Conservation (phyloP, 1,140 invertebrate species). For the Maniola jurtina region DNA sequence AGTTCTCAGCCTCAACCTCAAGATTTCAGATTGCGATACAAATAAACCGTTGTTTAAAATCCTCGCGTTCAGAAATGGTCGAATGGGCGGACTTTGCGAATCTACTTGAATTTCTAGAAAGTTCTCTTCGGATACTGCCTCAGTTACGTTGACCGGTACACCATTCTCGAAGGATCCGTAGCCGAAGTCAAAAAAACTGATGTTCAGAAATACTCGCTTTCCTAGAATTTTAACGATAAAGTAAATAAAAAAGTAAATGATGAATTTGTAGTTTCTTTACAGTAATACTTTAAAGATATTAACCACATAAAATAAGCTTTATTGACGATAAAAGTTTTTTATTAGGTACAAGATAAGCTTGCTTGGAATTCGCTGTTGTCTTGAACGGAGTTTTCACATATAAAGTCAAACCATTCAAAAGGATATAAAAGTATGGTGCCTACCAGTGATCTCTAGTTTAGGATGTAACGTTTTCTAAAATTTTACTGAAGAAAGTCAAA, state of each 20-base stretch:
- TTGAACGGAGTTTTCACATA: too few relatives aligned
- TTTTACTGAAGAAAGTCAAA: too few relatives aligned
- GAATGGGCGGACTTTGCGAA: constrained; percentile 62
- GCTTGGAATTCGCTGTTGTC: too few relatives aligned
- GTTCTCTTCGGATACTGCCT: constrained; percentile 61
- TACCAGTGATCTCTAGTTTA: too few relatives aligned
- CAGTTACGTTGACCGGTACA: constrained; percentile 51
- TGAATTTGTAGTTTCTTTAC: neutral
- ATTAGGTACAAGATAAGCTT: too few relatives aligned
- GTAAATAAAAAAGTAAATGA: too few relatives aligned
- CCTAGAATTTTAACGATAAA: constrained; percentile 56
- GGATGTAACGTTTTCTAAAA: too few relatives aligned
- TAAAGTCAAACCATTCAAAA: too few relatives aligned
- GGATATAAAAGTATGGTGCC: too few relatives aligned
- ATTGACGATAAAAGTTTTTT: too few relatives aligned
- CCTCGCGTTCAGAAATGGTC: constrained; percentile 74
- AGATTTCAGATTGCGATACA: constrained; percentile 79
- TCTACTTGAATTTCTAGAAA: constrained; percentile 80
- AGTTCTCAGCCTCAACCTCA: constrained; percentile 80
- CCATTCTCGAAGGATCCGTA: constrained; percentile 63
- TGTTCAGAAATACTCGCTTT: constrained; percentile 83
- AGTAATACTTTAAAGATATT: too few relatives aligned
- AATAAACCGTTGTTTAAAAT: constrained; percentile 81
- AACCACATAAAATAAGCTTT: too few relatives aligned
- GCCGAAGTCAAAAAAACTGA: constrained; percentile 80